Base-by-base conservation (phyloP, 2,797 vertebrate species). In the Chelon labrosus region DNA sequence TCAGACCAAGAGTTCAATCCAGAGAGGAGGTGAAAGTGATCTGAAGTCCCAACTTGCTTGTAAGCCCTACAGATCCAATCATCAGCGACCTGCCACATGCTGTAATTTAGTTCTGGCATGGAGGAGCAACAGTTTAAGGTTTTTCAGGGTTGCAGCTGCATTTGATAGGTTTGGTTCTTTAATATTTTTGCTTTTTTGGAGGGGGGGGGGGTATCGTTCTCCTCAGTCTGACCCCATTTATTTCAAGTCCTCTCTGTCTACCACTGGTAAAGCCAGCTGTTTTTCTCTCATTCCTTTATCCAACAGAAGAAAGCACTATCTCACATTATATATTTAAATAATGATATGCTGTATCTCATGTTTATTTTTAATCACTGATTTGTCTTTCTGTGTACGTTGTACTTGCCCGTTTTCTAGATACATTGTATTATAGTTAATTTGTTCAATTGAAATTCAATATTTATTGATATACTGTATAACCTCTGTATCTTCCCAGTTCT, bases 121-220 rank as follows among this genome's bases (percentile, higher is more conserved):
- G 84, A 83, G 79, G 75, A 90, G 85, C 70, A 77, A 66, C 85
- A 90, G 91, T 89, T 89, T 88, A 86, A 87, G 87, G 88, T 92
- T 90, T 63, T 25, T 20, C 20, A 79, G 86, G 86, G 73, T 77
- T 85, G 75, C 89, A 90, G 89, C 89, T 90, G 88, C 13, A 72
- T 80, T 83, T 89, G 81, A 83, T 76, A 76, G 35, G 52, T 88
- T 85, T 73, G 57, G 37, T 22, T 59, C 60, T 52, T 65, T 68
- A 61, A 46, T 54, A 59, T 52, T 66, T 25, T 10, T 47, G 20
- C 25, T 12, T 38, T 68, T 11, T 59, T 60, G 54, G 47, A n/a
- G 22, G 22, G 22, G 22, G 22, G 22, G 3, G 22, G 22, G 22
- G 22, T 22, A 22, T 22, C 4, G 25, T 27, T 27, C 42, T 69